Evolutionary conservation across 2,888 invertebrate genomes (phyloP).

Genomic region (Drosophila mimetica): DNA sequence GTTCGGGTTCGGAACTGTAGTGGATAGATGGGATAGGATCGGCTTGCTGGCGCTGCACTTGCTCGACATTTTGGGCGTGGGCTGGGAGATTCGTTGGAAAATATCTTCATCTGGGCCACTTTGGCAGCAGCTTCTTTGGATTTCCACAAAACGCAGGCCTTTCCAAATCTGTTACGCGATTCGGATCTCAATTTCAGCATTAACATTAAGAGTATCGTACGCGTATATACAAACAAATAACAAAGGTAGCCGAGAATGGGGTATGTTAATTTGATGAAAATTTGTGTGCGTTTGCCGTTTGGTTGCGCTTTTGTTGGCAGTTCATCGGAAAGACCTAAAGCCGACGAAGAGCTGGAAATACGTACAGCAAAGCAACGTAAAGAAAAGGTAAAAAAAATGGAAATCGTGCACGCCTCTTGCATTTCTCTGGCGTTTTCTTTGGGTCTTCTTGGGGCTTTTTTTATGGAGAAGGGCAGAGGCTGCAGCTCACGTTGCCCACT

Average conservation of each 20-base stretch:
- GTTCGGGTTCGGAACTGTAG: conserved; percentile 23
- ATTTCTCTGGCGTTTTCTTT: conserved; percentile 46
- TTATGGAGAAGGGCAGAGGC: conserved; percentile 41
- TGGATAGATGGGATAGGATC: conserved; percentile 17
- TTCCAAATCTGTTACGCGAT: conserved; percentile 45
- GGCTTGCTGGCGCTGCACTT: no score
- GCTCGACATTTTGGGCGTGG: conserved; percentile 24
- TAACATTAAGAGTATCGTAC: conserved; percentile 34
- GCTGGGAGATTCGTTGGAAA: conserved; percentile 26
- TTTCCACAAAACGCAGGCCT: conserved; percentile 26
- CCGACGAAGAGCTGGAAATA: conserved; percentile 49
- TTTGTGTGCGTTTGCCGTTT: conserved; percentile 47
- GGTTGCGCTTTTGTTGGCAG: conserved; percentile 68
- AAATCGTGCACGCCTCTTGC: conserved; percentile 65
- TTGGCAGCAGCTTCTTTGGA: conserved; percentile 15
- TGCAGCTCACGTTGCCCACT: conserved; percentile 67
- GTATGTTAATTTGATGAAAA: conserved; percentile 80
- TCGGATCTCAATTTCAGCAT: conserved; percentile 45
- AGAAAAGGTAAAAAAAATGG: conserved; percentile 75
- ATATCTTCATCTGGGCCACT: conserved; percentile 47
- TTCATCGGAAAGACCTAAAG: conserved; percentile 55
- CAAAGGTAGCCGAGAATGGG: conserved; percentile 41
- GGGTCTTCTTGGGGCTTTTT: neutral
- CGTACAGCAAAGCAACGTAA: conserved; percentile 9
- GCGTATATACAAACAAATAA: neutral